Evolutionary conservation across 2,888 invertebrate species (phyloP).

Genomic region (Sicus ferrugineus): DNA sequence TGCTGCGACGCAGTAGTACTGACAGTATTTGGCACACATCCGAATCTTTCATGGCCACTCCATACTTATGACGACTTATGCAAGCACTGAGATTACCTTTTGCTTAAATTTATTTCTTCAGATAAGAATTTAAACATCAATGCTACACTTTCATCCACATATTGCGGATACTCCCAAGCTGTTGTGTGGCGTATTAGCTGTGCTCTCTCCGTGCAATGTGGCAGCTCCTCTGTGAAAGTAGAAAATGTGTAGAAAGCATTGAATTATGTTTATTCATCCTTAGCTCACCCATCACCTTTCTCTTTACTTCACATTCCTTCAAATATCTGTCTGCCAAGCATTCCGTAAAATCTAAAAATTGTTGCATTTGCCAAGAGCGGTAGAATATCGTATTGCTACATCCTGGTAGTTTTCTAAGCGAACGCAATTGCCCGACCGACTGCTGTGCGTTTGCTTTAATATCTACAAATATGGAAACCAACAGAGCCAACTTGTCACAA

Average conservation of each 20-base stretch:
- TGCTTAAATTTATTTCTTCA: conserved; percentile 49
- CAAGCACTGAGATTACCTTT: no score
- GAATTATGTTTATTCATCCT: background rate
- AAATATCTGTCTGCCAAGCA: conserved; percentile 50
- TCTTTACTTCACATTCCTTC: conserved; percentile 53
- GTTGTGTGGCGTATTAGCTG: conserved; percentile 52
- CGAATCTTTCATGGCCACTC: no score
- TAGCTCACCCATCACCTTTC: conserved; percentile 53
- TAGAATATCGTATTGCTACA: conserved; percentile 48
- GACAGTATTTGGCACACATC: no score
- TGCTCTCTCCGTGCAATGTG: conserved; percentile 52
- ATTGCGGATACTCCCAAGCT: conserved; percentile 57
- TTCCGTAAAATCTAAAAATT: conserved; percentile 51
- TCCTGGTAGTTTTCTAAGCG: conserved; percentile 50
- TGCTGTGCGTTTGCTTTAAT: conserved; percentile 50
- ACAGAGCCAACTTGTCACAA: conserved; percentile 57
- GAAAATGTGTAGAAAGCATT: background rate
- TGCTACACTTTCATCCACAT: conserved; percentile 52
- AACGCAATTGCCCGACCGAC: conserved; percentile 51
- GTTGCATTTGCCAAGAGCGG: conserved; percentile 56
- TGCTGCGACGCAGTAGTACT: no score
- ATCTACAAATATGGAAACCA: conserved; percentile 54
- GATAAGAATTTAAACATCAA: conserved; percentile 51
- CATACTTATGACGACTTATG: no score
- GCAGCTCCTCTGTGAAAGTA: conserved; percentile 50